phyloP scores from a whole-genome alignment of 2,888 invertebrate genomes.

The Athalia circularis region DNA sequence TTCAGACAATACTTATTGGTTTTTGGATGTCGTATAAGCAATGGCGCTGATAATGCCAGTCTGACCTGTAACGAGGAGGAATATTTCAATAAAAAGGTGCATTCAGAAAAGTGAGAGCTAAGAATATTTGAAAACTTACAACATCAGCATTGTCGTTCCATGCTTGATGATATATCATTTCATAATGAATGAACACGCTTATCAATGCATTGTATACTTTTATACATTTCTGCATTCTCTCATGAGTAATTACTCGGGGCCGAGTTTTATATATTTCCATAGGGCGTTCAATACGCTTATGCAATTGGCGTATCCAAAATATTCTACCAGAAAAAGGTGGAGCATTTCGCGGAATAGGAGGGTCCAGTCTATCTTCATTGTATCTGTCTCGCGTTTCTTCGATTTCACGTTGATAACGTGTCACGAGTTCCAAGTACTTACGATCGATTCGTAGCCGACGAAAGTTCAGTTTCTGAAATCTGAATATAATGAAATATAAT shows the following conservation, averaged over 20 bases:
- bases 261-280: slow-evolving; percentile 80
- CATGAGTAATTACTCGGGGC: slow-evolving; percentile 76
- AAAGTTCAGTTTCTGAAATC: slow-evolving; percentile 85
- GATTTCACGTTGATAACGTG: slow-evolving; percentile 82
- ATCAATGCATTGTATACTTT: slow-evolving; percentile 87
- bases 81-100: not conserved
- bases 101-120: not conserved
- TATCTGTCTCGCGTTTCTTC: slow-evolving; percentile 84
- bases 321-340: slow-evolving; percentile 89
- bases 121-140: slow-evolving; percentile 74
- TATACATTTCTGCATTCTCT: slow-evolving; percentile 84
- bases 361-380: slow-evolving; percentile 85
- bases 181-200: slow-evolving; percentile 88
- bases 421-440: slow-evolving; percentile 83
- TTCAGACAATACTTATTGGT: slow-evolving; percentile 82
- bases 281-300: slow-evolving; percentile 83
- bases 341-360: slow-evolving; percentile 84
- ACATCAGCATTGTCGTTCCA: slow-evolving; percentile 87
- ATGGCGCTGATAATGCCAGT: slow-evolving; percentile 81
- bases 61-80: slow-evolving; percentile 75
- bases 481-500: slow-evolving; percentile 63
- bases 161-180: slow-evolving; percentile 87
- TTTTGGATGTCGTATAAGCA: slow-evolving; percentile 81
- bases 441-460: slow-evolving; percentile 84
- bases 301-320: slow-evolving; percentile 88